Base-by-base conservation (phyloP, 2,113 vertebrate species). In the Hippocampus mohnikei region DNA sequence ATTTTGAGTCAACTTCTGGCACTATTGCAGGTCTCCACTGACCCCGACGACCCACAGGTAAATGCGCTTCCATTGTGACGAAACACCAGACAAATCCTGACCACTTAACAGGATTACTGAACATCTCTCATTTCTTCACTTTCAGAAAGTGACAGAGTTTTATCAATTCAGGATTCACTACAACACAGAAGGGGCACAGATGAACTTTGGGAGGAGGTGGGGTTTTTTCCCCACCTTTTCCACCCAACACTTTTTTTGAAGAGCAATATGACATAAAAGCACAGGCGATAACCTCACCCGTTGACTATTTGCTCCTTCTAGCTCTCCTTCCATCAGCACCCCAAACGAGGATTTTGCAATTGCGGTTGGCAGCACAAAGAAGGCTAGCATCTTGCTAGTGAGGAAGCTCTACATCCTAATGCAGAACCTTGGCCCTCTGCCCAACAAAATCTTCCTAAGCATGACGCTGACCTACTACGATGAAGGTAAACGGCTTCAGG, bases 81-180 rank as follows among this genome's bases (percentile, higher is more conserved):
- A 11, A 18, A 33, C 9, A 13, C 20, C 20, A 15, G 21, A 52
- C 46, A 21, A 53, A 50, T 10, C 2, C 23, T 29, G 8, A 67
- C 11, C 66, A 67, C 27, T 18, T 20, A 7, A 60, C 7, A 59
- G 27, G 15, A 60, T 33, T 33, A 5, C 12, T 27, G 2, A 23
- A 15, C 42, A 16, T 21, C 21, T 62, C 3, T 62, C 7, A 58
- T 48, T 48, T 6, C 41, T 5, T 16, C 76, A 29, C 70, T 84
- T 94, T 84, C 89, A 99, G 97, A 94, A 91, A 33, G 89, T 98
- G 83, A 97, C 95, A 29, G 97, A 99, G 84, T 95, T 92, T 85
- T 99, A 99, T 84, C 95, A 97, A 81, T 99, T 99, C 88, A 96
- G 92, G 84, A 94, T 99, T 91, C 94, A 93, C 67, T 98, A 99